A percentile compares a stretch with the other conserved stretches of the same genome.
Conservation (phyloP, 2,113 vertebrate species). For the Perccottus glenii region DNA sequence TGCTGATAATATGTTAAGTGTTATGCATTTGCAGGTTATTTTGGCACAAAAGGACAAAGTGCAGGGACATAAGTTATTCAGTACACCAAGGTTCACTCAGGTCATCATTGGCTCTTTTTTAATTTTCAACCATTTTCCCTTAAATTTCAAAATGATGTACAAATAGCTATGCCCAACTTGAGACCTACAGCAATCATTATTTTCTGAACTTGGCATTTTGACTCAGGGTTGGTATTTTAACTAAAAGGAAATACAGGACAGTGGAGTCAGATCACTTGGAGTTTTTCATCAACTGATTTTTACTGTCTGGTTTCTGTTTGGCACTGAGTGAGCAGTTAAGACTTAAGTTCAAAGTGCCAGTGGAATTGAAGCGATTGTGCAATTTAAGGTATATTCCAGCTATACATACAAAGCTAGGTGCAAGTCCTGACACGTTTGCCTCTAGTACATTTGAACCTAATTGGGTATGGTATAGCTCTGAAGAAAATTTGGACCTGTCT, state of each 20-base stretch:
- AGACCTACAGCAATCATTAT: not conserved
- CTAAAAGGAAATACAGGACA: constrained; percentile 46
- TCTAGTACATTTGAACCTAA: not conserved
- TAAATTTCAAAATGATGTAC: not conserved
- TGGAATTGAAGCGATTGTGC: constrained; percentile 16
- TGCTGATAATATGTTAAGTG: too few species aligned
- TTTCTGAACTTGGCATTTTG: constrained; percentile 9
- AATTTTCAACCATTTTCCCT: constrained; percentile 1
- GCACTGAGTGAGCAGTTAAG: constrained; percentile 8
- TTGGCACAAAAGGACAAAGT: constrained; percentile 60
- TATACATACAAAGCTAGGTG: not conserved
- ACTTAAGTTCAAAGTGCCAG: not conserved
- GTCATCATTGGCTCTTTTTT: constrained; percentile 8
- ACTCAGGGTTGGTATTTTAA: constrained; percentile 32
- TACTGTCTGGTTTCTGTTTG: constrained; percentile 43
- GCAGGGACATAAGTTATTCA: constrained; percentile 48
- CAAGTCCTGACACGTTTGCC: not conserved
- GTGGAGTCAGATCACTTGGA: constrained; percentile 52
- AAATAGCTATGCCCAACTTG: not conserved
- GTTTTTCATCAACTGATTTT: constrained; percentile 52
- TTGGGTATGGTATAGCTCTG: too few species aligned
- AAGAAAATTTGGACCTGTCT: too few species aligned
- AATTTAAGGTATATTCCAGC: not conserved
- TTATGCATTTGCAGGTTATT: not conserved
- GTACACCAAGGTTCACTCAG: constrained; percentile 45